Evolutionary conservation across 2,888 invertebrate species (phyloP), one percentile per base, ranked within the genome.

Genomic region (Ischnus inquisitorius): DNA sequence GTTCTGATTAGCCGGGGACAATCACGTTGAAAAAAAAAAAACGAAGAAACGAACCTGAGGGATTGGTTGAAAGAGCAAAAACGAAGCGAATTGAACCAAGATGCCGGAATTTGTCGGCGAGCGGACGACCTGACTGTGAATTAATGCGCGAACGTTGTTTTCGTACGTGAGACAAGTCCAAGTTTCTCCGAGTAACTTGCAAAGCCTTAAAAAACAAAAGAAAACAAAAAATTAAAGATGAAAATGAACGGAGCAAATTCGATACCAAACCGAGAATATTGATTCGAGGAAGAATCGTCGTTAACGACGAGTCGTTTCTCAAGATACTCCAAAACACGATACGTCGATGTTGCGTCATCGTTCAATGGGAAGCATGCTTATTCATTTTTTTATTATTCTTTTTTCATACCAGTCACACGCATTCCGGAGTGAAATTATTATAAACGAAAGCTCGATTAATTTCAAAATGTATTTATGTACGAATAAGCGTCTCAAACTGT

Each of bases 1-100:
- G 82, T 86, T 86, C 81, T 83, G 80, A 86, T 83, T 83, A 84
- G 82, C 84, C 80, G 81, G 82, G 84, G 86, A 86, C 85, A 87
- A 87, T 87, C 88, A 86, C 68, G 79, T 82, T 65, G 64, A 67
- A 46, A 75, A 64, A 54, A 60, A 46, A 46, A 54, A 25, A 82
- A 67, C 34, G 39, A 46, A 64, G 16, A 82, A 67, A 41, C 28
- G 69, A 65, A 72, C 79, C 79, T 46, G 82, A 78, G 54, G 74
- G 28, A 75, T 71, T 71, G 60, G 69, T 64, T 69, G 77, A 51
- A 69, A 77, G 75, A 62, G 25, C 41, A 28, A 14, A 41, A 16
- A 34, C 41, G 25, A 57, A 79, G 82, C 74, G 78, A 78, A 84
- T 81, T 76, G 54, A 72, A 69, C 65, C 28, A 60, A 64, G 74